phyloP scores from a whole-genome alignment of 2,888 invertebrate species.

The Drosophila anomelani region DNA sequence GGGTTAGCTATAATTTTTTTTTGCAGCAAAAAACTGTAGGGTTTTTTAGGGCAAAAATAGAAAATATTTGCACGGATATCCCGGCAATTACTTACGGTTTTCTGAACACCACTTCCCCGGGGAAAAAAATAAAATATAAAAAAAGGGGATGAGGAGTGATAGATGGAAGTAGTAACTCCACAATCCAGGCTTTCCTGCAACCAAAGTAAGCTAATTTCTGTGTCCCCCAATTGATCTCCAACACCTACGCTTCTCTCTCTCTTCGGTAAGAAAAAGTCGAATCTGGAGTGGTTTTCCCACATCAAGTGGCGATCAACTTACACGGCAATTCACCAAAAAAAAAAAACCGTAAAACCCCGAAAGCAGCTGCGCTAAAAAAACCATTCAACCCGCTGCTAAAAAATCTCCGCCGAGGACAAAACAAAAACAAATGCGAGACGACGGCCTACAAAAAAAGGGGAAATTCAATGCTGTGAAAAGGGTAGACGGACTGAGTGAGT shows the following conservation, averaged over 20 bases:
- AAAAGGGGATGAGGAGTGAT: slow-evolving; percentile 13
- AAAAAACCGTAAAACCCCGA: slow-evolving; percentile 33
- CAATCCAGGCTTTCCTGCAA: background rate
- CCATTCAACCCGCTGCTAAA: slow-evolving; percentile 47
- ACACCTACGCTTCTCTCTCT: slow-evolving; percentile 56
- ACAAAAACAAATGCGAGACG: slow-evolving; percentile 50
- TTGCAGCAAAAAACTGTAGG: slow-evolving; percentile 16
- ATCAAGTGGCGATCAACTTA: slow-evolving; percentile 66
- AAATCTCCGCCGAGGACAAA: slow-evolving; percentile 32
- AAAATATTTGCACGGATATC: slow-evolving; percentile 82
- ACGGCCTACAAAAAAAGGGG: slow-evolving; percentile 54
- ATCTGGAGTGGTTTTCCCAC: slow-evolving; percentile 28
- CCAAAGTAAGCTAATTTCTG: slow-evolving; percentile 43
- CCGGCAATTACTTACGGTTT: slow-evolving; percentile 82
- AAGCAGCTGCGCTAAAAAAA: slow-evolving; percentile 64
- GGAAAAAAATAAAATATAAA: background rate
- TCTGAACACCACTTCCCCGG: slow-evolving; percentile 64
- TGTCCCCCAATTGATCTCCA: slow-evolving; percentile 13
- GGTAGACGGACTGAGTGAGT: slow-evolving; percentile 52
- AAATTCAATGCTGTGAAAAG: slow-evolving; percentile 79
- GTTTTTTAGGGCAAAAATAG: slow-evolving; percentile 75
- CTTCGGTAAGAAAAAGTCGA: slow-evolving; percentile 6
- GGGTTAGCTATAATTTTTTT: slow-evolving; percentile 54
- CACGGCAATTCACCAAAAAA: slow-evolving; percentile 26
- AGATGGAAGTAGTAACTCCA: background rate